A percentile compares a stretch with the other conserved stretches of the same genome.
Conservation (phyloP, 2,113 vertebrate genomes). For the Tricholaema leucomelas region DNA sequence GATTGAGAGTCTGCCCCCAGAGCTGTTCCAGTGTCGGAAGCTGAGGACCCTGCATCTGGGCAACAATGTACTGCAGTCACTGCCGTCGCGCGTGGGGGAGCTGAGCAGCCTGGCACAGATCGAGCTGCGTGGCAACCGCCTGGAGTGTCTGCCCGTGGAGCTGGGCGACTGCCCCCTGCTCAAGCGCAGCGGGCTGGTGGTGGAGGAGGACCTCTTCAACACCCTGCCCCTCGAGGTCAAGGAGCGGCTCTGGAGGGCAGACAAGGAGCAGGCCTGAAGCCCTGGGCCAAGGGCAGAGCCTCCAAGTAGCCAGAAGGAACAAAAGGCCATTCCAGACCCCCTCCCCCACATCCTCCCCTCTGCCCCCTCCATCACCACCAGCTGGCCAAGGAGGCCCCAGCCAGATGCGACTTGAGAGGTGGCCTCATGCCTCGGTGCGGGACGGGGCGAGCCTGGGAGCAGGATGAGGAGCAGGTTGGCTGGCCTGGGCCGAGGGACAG, state of each 20-base stretch:
- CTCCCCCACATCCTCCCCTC: neutral
- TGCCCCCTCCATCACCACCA: neutral
- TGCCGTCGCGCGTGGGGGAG: slow-evolving; percentile 92
- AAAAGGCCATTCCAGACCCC: slow-evolving; percentile 47
- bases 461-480: slow-evolving; percentile 8
- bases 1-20: slow-evolving; percentile 92
- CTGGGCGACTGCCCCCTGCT: slow-evolving; percentile 91
- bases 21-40: slow-evolving; percentile 97
- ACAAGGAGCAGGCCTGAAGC: slow-evolving; percentile 91
- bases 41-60: slow-evolving; percentile 92
- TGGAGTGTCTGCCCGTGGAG: slow-evolving; percentile 95
- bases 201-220: slow-evolving; percentile 96
- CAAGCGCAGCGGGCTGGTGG: slow-evolving; percentile 89
- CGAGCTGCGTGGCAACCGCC: slow-evolving; percentile 91
- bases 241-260: slow-evolving; percentile 90
- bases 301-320: slow-evolving; percentile 19
- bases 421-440: slow-evolving; percentile 8
- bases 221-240: slow-evolving; percentile 92
- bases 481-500: neutral
- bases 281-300: neutral
- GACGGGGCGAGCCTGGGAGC: neutral
- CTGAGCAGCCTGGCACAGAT: slow-evolving; percentile 90
- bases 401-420: slow-evolving; percentile 4
- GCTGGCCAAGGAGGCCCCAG: slow-evolving; percentile 43
- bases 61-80: slow-evolving; percentile 89